Evolutionary conservation across 2,888 invertebrate genomes (phyloP).

Genomic region (Dynastes maya): DNA sequence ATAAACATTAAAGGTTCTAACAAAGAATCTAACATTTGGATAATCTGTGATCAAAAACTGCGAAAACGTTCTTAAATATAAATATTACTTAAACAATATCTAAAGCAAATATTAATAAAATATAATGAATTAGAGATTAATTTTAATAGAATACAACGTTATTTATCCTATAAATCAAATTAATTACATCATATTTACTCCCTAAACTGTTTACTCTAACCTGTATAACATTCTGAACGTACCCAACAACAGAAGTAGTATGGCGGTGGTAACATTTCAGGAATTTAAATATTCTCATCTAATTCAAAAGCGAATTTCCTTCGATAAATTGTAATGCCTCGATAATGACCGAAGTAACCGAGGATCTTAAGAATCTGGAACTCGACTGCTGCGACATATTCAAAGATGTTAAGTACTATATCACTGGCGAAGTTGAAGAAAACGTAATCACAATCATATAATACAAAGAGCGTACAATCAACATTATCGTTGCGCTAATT

Average conservation of each 20-base stretch:
- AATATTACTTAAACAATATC: no score
- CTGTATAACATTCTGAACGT: slow-evolving; percentile 34
- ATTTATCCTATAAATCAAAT: no score
- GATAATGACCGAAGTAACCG: slow-evolving; percentile 69
- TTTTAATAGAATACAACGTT: no score
- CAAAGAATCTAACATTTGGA: no score
- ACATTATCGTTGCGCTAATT: slow-evolving; percentile 44
- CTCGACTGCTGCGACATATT: slow-evolving; percentile 79
- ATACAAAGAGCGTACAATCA: neutral
- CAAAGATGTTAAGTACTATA: slow-evolving; percentile 87
- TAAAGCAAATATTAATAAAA: no score
- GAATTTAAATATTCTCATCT: slow-evolving; percentile 38
- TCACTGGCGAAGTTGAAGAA: slow-evolving; percentile 84
- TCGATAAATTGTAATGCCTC: slow-evolving; percentile 37
- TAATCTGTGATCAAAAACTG: no score
- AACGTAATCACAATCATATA: slow-evolving; percentile 71
- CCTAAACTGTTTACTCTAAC: neutral
- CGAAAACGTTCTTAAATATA: no score
- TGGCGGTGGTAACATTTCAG: slow-evolving; percentile 43
- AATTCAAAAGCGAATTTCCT: slow-evolving; percentile 11
- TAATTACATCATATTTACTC: no score
- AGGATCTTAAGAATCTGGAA: slow-evolving; percentile 69
- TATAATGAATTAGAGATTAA: no score
- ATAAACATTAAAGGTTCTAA: no score
- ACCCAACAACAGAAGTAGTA: slow-evolving; percentile 13